Percentiles rank a stretch among this genome's conserved stretches.
These are phyloP conservation scores for Hydrochoerus hydrochaeris DNA, from an alignment of 2,113 vertebrate genomes.

Conservation along the genomic window DNA sequence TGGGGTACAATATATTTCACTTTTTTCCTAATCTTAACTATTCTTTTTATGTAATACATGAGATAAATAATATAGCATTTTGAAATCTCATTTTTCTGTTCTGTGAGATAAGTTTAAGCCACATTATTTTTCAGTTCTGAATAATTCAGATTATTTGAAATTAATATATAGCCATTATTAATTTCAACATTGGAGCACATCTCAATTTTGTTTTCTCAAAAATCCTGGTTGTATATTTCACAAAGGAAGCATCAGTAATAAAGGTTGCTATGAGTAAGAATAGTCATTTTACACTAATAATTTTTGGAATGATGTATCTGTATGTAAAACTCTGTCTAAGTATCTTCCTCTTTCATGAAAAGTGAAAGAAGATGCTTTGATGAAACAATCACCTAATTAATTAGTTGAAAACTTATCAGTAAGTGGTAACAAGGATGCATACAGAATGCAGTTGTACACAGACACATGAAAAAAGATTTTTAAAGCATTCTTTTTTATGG, in stretches of 20 bases:
- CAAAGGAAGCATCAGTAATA: background rate
- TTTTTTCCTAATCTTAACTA: background rate
- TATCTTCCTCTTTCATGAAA: background rate
- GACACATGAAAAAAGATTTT: background rate
- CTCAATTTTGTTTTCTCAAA: background rate
- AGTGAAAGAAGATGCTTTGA: background rate
- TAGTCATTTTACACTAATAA: background rate
- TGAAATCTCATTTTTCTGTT: background rate
- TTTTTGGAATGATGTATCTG: background rate
- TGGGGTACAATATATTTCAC: background rate
- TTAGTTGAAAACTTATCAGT: background rate
- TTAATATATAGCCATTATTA: background rate
- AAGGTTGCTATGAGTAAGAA: background rate
- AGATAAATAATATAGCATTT: background rate
- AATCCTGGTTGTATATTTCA: background rate
- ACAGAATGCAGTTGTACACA: background rate
- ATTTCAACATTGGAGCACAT: background rate
- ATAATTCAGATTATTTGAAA: background rate
- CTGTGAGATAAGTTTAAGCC: background rate
- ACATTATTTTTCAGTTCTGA: background rate
- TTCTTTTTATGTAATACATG: background rate
- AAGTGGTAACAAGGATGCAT: background rate
- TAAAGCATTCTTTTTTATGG: background rate
- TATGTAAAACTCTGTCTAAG: background rate
- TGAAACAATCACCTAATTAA: background rate